Evolutionary conservation across 1,140 invertebrate genomes (phyloP).

Genomic region (Matsumurasca onukii): DNA sequence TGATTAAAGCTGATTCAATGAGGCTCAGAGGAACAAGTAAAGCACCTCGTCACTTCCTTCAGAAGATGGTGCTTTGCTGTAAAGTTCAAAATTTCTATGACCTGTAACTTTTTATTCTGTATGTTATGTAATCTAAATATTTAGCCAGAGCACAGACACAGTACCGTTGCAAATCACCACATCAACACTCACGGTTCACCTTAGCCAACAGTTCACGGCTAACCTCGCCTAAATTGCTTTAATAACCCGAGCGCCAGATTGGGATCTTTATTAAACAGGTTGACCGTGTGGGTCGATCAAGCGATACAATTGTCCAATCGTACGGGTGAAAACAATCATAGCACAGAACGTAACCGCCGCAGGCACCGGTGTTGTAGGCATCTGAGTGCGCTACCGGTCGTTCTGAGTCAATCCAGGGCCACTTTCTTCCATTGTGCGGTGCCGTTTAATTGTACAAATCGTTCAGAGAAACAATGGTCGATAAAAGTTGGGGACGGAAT

Average conservation of each 20-base stretch:
- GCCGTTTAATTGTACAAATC: slow-evolving; percentile 12
- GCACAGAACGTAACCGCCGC: not conserved
- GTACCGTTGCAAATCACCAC: too few species aligned
- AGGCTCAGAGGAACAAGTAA: too few species aligned
- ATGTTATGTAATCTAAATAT: too few species aligned
- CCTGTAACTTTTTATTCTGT: too few species aligned
- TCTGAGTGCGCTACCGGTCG: slow-evolving; percentile 2
- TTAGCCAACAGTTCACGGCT: slow-evolving; percentile 19
- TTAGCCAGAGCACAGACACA: too few species aligned
- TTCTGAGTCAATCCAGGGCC: not conserved
- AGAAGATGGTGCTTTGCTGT: too few species aligned
- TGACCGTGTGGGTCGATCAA: slow-evolving; percentile 9
- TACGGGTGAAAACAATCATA: slow-evolving; percentile 19
- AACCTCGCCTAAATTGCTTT: slow-evolving; percentile 19
- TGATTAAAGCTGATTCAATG: too few species aligned
- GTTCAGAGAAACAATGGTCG: slow-evolving; percentile 16
- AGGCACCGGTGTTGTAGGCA: not conserved
- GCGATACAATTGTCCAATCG: slow-evolving; percentile 25
- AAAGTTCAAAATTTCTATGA: too few species aligned
- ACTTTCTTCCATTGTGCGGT: slow-evolving; percentile 19
- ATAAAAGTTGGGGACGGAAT: slow-evolving; percentile 3
- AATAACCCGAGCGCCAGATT: slow-evolving; percentile 21
- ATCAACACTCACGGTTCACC: too few species aligned
- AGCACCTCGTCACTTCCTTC: too few species aligned
- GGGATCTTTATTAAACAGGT: slow-evolving; percentile 26